Conservation (phyloP, 1,140 invertebrate genomes). For the Drosophila rufa region DNA sequence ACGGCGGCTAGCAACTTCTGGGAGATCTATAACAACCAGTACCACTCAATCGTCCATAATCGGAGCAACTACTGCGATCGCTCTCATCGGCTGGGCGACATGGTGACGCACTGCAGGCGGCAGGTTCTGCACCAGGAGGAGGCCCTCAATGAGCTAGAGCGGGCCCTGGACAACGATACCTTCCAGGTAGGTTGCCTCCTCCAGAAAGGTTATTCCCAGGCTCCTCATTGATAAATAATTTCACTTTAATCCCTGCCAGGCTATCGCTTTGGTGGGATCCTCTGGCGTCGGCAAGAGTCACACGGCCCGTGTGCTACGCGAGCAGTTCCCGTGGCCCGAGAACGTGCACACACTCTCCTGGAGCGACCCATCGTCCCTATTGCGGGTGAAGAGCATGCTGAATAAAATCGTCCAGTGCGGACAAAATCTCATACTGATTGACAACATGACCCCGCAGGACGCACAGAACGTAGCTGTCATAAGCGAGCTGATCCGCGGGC, state of each 20-base stretch:
- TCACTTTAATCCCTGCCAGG: neutral
- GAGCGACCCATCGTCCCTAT: neutral
- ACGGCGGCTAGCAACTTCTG: neutral
- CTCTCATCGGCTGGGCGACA: neutral
- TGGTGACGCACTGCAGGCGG: neutral
- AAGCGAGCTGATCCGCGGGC: neutral
- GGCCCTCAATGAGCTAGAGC: constrained; percentile 6
- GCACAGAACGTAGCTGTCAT: neutral
- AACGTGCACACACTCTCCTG: constrained; percentile 18
- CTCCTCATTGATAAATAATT: neutral
- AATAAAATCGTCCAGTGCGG: constrained; percentile 7
- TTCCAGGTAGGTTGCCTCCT: neutral
- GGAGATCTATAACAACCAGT: constrained; percentile 22
- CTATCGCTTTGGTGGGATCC: constrained; percentile 16
- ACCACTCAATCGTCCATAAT: constrained; percentile 28
- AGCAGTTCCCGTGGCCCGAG: constrained; percentile 19
- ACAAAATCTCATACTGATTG: constrained; percentile 17
- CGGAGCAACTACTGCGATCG: constrained; percentile 19
- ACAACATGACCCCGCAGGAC: constrained; percentile 16
- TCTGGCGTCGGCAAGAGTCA: constrained; percentile 29
- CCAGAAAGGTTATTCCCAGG: no score
- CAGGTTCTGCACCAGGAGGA: constrained; percentile 13
- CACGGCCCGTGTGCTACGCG: constrained; percentile 6
- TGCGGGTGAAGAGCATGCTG: constrained; percentile 1
- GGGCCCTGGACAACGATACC: constrained; percentile 4